Base-by-base conservation (phyloP, 2,888 invertebrate species). In the Drosophila monieri region DNA sequence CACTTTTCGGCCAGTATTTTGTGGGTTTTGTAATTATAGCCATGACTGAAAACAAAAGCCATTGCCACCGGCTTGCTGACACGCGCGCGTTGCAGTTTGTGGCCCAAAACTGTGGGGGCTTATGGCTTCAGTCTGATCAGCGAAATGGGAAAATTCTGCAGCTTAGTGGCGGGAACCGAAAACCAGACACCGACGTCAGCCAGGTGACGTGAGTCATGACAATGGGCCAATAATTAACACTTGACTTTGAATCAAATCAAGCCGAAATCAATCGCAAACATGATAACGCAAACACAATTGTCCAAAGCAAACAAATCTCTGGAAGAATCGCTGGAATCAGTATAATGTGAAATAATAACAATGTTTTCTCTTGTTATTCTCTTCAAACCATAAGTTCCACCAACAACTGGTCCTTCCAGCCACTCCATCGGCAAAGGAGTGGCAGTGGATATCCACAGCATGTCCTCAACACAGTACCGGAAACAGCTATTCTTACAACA, bases 381-480 rank as follows among this genome's bases (percentile, higher is more conserved):
- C 41, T 44, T 32, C 1, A 10, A 9, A 43, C 43, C 21, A 43
- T n/a, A 76, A 84, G 88, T 62, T 52, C 88, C 47, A 78, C 76
- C 61, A 76, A 85, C 44, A 90, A 90, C 78, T 90, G 90, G 90
- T 86, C 86, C 27, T 89, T 89, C 66, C 79, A 73, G 66, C 88
- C 88, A 35, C 65, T 88, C 23, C 80, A 78, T 39, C 80, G 88
- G 6, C 85, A 88, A 57, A 79, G 81, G 23, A 85, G 81, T 52
- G 74, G 69, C 12, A 54, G 48, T 57, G 84, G 53, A 57, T 74
- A 71, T 55, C 86, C 80, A 52, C 80, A 84, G 49, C 80, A 74
- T 86, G 79, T 78, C 72, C 79, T 85, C 4, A 85, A 81, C 32
- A 57, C 84, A 53, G 88, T 84, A 41, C 84, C 84, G 54, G 84